Evolutionary conservation across 1,140 invertebrate genomes (phyloP), one percentile per base, ranked within the genome.

Genomic region (Lysiphlebus fabarum): DNA sequence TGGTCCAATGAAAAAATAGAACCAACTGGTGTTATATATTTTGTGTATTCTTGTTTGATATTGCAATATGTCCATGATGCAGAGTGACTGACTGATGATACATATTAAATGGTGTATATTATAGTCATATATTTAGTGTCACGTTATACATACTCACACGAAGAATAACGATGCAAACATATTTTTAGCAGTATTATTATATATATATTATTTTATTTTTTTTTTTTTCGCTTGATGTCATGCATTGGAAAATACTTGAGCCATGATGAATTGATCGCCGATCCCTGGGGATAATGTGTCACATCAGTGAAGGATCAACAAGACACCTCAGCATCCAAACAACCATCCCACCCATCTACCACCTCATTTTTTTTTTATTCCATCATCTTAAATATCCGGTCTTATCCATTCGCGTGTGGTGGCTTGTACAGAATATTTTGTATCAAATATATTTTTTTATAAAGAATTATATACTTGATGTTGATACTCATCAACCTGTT

Each of bases 281-380:
- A 78, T 79, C 75, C 71, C 68, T 56, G 6, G 70, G 74, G 74
- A 77, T 78, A 74, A 78, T 62, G 60, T 66, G 67, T 69, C 71
- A 68, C 67, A 76, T 78, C 70, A 78, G 33, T 61, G 59, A 57
- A 70, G 73, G 74, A 77, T 78, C 75, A 74, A 64, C 68, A 51
- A 26, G 62, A 59, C 56, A 60, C 61, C 60, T 64, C 59, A 38
- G 50, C 48, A 66, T 44, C 26, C 61, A 58, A 54, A 58, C 51
- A 58, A 56, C 57, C 61, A 51, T 45, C 44, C 34, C 48, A 12
- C 38, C 44, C 36, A 26, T 33, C 43, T 37, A 14, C 11, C 11
- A 44, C 50, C 53, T 12, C 53, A 42, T 9, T 2, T 41, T 12
- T 48, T 38, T 34, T 34, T 56, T 34, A 10, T 45, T 56, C 56